Evolutionary conservation across 2,113 vertebrate genomes (phyloP).

Genomic region (Percina caprodes): DNA sequence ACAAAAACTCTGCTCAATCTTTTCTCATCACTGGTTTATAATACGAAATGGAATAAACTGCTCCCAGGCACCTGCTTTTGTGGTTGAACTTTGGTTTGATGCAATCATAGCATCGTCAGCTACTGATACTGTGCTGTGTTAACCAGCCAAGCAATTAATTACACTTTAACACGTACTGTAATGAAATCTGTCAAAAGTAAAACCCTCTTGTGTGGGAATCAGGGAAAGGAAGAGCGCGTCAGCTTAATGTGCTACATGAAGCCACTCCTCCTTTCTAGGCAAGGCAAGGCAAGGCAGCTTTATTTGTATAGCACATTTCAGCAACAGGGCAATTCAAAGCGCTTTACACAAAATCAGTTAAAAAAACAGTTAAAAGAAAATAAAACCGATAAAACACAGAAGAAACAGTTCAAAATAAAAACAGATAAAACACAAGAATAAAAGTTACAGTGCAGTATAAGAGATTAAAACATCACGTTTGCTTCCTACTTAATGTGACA

Average conservation of each 20-base stretch:
- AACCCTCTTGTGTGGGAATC: not conserved
- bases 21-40: not conserved
- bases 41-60: not conserved
- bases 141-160: not conserved
- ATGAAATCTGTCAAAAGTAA: not conserved
- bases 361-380: too few species aligned
- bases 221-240: not conserved
- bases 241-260: not conserved
- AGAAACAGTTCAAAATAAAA: too few species aligned
- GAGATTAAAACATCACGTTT: not conserved
- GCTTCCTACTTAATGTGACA: not conserved
- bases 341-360: too few species aligned
- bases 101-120: not conserved
- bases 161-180: not conserved
- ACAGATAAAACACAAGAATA: too few species aligned
- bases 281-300: too few species aligned
- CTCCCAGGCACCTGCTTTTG: constrained; percentile 21
- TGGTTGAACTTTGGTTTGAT: constrained; percentile 10
- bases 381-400: too few species aligned
- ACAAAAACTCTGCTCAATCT: constrained; percentile 45
- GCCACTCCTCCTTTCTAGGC: constrained; percentile 5
- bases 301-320: too few species aligned
- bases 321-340: too few species aligned
- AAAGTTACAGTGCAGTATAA: too few species aligned
- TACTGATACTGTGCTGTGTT: not conserved